Base-by-base conservation (phyloP, 1,140 invertebrate genomes). In the Lysiphlebus fabarum region DNA sequence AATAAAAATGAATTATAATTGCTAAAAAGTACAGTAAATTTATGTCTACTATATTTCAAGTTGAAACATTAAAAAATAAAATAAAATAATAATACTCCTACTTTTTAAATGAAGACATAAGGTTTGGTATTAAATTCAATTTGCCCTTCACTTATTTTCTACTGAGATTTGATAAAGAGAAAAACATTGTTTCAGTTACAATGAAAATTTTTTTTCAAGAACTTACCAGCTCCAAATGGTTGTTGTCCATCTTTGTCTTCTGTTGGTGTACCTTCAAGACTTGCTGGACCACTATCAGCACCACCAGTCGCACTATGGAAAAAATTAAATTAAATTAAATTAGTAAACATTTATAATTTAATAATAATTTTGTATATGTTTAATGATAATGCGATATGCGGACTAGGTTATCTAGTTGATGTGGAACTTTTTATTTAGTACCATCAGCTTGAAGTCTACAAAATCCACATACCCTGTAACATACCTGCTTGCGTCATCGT, bases 301-400 rank as follows among this genome's bases (percentile, higher is more conserved):
- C 90, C 90, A 49, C 90, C 90, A 63, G 91, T 93, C 57, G 90
- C 90, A 80, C 90, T 92, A 81, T 63, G 11, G n/a, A n/a, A n/a
- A 17, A 61, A 17, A 47, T 34, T n/a, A 58, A 61, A 62, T 47
- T 33, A 33, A 55, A 55, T 37, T 36, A 54, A 47, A 61, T 43
- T 48, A 62, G 50, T 55, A 62, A 48, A 63, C n/a, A n/a, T n/a
- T n/a, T n/a, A n/a, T n/a, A n/a, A n/a, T n/a, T n/a, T n/a, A n/a
- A n/a, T n/a, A n/a, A n/a, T n/a, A n/a, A n/a, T n/a, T n/a, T n/a
- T n/a, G 47, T n/a, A 8, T n/a, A 36, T 49, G 17, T 49, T 49
- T 10, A 11, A 55, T 17, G n/a, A 50, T 47, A 37, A 4, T 48
- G 38, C 26, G 58, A 60, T 55, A 55, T 60, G 58, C 53, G 58